Base-by-base conservation (phyloP, 2,888 invertebrate genomes). In the Hipparchia semele region DNA sequence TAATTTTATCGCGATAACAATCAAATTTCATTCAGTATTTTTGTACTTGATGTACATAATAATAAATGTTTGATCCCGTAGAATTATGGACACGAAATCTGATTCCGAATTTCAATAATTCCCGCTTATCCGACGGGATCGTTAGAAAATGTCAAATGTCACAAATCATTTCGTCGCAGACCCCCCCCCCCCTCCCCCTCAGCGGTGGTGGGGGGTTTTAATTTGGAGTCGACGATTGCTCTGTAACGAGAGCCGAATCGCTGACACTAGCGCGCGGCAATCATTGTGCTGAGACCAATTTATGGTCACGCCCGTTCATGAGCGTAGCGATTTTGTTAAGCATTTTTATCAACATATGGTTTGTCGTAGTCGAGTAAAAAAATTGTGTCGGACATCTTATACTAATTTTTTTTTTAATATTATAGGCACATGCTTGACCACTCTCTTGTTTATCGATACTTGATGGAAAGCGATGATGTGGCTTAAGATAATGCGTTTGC, bases 191-290 rank as follows among this genome's bases (percentile, higher is more conserved):
- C 56, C 65, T 72, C 23, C 23, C 23, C 1, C 23, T 23, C 76
- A 84, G 79, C 76, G 84, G 80, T 76, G 84, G 80, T 82, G 83
- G 84, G 81, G 83, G 86, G 86, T 89, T 90, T 91, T 91, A 90
- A 91, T 91, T 89, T 86, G 84, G 86, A 84, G 84, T 87, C 87
- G 85, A 85, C 88, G 86, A 88, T 87, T 87, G 89, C 87, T 83
- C 89, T 91, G 49, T 49, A 92, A 91, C 90, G 91, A 91, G 90
- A 89, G 88, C 87, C 87, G 88, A 91, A 92, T 85, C 82, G 92
- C 92, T 93, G 92, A 93, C 92, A 91, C 84, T 88, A 88, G 92
- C 90, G 87, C 80, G 83, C 88, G 85, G 86, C 88, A 90, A 90
- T 90, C 89, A 87, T 88, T 87, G 84, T 81, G 85, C 86, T 79